Conservation (phyloP, 92 coral and sea anemone genomes). For the Porites rus region DNA sequence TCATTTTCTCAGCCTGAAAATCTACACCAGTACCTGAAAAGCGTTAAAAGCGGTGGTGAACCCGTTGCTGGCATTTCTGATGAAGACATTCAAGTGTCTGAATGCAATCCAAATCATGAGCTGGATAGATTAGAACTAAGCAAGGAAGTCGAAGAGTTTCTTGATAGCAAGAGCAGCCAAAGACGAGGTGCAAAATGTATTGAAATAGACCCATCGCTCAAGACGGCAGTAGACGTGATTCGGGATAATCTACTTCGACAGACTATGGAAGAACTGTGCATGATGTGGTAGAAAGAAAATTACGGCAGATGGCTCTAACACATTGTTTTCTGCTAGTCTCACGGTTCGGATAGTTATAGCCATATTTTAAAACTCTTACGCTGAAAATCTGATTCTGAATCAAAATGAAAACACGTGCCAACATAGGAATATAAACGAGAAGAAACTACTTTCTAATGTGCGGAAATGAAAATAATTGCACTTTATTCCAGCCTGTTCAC, state of each 20-base stretch:
- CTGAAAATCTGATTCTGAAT: too few species aligned
- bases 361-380: too few species aligned
- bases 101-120: slow-evolving; percentile 28
- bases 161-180: slow-evolving; percentile 50
- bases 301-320: background rate
- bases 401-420: too few species aligned
- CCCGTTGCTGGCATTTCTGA: background rate
- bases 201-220: slow-evolving; percentile 69
- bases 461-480: background rate
- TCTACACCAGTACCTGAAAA: background rate
- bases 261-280: slow-evolving; percentile 95
- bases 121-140: slow-evolving; percentile 59
- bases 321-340: too few species aligned
- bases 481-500: too few species aligned
- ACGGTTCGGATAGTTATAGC: too few species aligned
- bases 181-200: slow-evolving; percentile 78
- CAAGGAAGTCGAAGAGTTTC: slow-evolving; percentile 52
- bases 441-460: background rate
- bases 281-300: slow-evolving; percentile 79
- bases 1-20: background rate
- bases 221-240: slow-evolving; percentile 73
- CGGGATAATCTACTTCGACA: slow-evolving; percentile 86
- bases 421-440: background rate
- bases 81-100: slow-evolving; percentile 33
- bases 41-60: background rate